phyloP scores from a whole-genome alignment of 2,888 invertebrate genomes.

The Masnerella sp. region DNA sequence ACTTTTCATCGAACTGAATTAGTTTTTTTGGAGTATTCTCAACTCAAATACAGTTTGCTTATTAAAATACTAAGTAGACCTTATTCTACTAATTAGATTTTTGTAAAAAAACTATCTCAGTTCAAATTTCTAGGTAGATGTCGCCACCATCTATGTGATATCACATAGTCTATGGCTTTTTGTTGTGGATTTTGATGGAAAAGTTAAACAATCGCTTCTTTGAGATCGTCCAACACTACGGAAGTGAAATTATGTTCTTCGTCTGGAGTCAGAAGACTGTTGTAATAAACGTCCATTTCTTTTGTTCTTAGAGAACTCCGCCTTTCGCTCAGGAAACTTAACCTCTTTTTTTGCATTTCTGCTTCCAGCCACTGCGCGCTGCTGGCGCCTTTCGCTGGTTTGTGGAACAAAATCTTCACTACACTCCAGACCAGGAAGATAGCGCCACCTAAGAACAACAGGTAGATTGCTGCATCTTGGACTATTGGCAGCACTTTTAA shows the following conservation, averaged over 20 bases:
- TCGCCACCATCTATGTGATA: no score
- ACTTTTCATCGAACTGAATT: no score
- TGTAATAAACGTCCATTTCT: slow-evolving; percentile 77
- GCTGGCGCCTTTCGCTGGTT: slow-evolving; percentile 59
- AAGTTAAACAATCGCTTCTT: slow-evolving; percentile 54
- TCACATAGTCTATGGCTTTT: no score
- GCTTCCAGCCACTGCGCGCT: slow-evolving; percentile 68
- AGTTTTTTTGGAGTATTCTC: no score
- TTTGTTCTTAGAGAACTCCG: slow-evolving; percentile 67
- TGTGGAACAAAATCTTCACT: slow-evolving; percentile 69
- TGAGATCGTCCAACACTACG: slow-evolving; percentile 50
- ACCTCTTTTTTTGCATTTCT: slow-evolving; percentile 69
- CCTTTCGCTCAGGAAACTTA: slow-evolving; percentile 68
- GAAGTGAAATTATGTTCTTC: slow-evolving; percentile 61
- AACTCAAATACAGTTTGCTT: no score
- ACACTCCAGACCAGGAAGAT: slow-evolving; percentile 79
- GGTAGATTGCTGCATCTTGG: slow-evolving; percentile 80
- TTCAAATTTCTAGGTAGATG: no score
- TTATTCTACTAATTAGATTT: no score
- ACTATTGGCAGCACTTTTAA: slow-evolving; percentile 84
- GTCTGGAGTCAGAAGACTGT: slow-evolving; percentile 71
- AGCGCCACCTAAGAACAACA: slow-evolving; percentile 79
- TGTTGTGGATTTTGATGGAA: no score
- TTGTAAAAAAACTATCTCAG: no score
- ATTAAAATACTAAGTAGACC: no score